Evolutionary conservation across 2,113 vertebrate species (phyloP), one percentile per base, ranked within the genome.

Genomic region (Donacobius atricapilla): DNA sequence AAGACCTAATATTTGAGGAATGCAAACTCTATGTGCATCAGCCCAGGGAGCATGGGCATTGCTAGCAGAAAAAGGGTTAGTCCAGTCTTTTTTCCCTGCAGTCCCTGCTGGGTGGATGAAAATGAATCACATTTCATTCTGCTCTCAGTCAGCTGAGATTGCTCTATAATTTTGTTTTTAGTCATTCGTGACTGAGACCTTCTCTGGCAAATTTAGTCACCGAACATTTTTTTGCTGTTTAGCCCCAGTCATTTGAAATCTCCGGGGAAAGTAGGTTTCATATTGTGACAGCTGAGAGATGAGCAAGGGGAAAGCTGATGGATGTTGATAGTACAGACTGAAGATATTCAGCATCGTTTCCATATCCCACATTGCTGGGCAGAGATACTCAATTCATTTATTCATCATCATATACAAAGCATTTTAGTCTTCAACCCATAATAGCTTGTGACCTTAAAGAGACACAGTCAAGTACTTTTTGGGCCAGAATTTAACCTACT

Each of bases 141-240:
- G 92, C 90, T 97, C 95, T 96, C 96, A 94, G 95, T 97, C 96
- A 97, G 97, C 92, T 40, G 87, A 97, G 96, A 97, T 97, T 97
- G 97, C 96, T 97, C 96, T 97, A 89, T 97, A 97, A 97, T 97
- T 97, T 97, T 97, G 97, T 97, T 97, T 97, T 97, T 97, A 97
- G 96, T 97, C 96, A 97, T 97, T 97, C 94, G 95, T 97, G 97
- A 97, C 96, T 97, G 97, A 97, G 97, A 96, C 97, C 97, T 96
- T 97, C 97, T 96, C 96, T 96, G 95, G 96, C 92, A 97, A 96
- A 97, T 97, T 95, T 97, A 97, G 96, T 96, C 96, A 96, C 89
- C 2, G 31, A 97, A 94, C 95, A 89, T 94, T 96, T 96, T 95
- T 97, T 96, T 94, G 92, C 93, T 94, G 89, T 97, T 94, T 97